Conservation (phyloP, 92 coral and sea anemone genomes). For the Heteractis magnifica region DNA sequence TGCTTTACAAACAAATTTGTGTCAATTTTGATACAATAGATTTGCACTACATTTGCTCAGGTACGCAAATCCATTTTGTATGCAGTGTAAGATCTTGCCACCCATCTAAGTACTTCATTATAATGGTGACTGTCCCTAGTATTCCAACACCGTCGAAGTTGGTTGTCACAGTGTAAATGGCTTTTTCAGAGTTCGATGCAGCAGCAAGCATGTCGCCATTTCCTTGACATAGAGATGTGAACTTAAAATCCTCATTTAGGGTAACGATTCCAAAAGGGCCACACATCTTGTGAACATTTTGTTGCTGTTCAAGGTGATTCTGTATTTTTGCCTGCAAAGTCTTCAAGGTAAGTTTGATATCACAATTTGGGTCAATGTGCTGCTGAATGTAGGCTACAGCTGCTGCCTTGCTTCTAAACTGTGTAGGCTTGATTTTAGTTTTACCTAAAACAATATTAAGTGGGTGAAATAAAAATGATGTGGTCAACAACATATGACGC, state of each 20-base stretch:
- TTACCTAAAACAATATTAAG: slow-evolving; percentile 19
- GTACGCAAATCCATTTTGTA: too few species aligned
- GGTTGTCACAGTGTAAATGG: slow-evolving; percentile 47
- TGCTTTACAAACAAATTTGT: too few species aligned
- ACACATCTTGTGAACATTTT: slow-evolving; percentile 44
- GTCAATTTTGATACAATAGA: too few species aligned
- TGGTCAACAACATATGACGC: not conserved
- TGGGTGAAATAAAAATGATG: not conserved
- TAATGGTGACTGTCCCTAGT: slow-evolving; percentile 30
- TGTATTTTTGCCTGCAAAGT: slow-evolving; percentile 44
- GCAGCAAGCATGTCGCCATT: slow-evolving; percentile 57
- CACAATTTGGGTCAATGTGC: slow-evolving; percentile 28
- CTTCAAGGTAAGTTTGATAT: slow-evolving; percentile 43
- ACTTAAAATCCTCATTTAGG: slow-evolving; percentile 38
- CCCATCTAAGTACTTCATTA: slow-evolving; percentile 19
- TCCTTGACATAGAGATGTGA: slow-evolving; percentile 52
- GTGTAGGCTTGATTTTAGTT: slow-evolving; percentile 38
- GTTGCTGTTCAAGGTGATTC: slow-evolving; percentile 50
- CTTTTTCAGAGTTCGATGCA: slow-evolving; percentile 47
- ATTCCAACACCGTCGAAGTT: slow-evolving; percentile 42
- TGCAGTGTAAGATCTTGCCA: slow-evolving; percentile 19
- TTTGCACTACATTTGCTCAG: not conserved
- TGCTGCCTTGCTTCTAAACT: slow-evolving; percentile 50
- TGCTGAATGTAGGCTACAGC: slow-evolving; percentile 46
- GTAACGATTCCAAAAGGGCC: slow-evolving; percentile 49